These are phyloP conservation scores for Drosophila aldrichi DNA, from an alignment of 2,888 invertebrate species.

Conservation along the genomic window DNA sequence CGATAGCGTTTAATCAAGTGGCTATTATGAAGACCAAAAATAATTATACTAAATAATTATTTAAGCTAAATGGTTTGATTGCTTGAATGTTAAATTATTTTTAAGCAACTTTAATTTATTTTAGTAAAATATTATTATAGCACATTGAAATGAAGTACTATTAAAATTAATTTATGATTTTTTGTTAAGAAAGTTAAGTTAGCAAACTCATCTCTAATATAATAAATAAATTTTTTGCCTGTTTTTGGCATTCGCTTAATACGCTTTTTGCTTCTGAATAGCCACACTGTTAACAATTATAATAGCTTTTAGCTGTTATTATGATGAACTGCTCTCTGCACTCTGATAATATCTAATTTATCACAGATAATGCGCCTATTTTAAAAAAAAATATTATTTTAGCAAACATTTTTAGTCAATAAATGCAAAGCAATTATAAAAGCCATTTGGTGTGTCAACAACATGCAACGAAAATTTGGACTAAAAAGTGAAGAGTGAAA, in stretches of 20 bases:
- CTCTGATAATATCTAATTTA: neutral
- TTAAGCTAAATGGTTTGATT: no score
- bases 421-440: constrained; percentile 57
- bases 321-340: neutral
- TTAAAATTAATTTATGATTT: no score
- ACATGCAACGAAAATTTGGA: constrained; percentile 32
- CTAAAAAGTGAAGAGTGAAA: constrained; percentile 50
- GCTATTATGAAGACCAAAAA: no score
- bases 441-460: constrained; percentile 59
- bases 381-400: neutral
- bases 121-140: no score
- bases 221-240: neutral
- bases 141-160: no score
- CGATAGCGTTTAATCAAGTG: constrained; percentile 4
- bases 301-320: neutral
- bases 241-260: neutral
- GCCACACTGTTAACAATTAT: neutral
- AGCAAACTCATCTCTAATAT: neutral
- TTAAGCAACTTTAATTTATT: no score
- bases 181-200: neutral
- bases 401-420: neutral
- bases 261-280: neutral
- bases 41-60: no score
- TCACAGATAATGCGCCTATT: neutral
- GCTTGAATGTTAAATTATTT: no score